Evolutionary conservation across 2,797 vertebrate species (phyloP), one percentile per base, ranked within the genome.

Genomic region (Poecilia gillii): DNA sequence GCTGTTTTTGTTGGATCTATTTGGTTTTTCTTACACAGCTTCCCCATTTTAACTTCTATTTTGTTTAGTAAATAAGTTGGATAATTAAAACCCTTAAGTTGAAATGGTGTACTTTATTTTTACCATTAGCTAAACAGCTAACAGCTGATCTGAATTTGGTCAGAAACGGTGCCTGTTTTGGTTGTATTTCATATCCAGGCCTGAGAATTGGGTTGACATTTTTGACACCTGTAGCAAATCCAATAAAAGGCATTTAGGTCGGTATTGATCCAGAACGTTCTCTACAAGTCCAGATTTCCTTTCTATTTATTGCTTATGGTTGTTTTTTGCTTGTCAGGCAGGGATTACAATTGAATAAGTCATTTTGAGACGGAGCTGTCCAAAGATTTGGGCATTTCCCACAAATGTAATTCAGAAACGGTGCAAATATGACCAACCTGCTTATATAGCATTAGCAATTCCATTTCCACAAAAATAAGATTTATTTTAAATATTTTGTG

Each of bases 191-290:
- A 18, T 55, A 76, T 85, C 75, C 78, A 49, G 11, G 2, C 46
- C 6, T 43, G 64, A 77, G 45, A 73, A 81, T 81, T 16, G 59
- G 36, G 76, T 79, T 84, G 78, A 89, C 78, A 64, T 76, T 82
- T 71, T 68, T 79, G 77, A 88, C 82, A 85, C 80, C 47, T 79
- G 53, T 39, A 46, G 14, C 51, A 18, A 16, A 86, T 77, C 80
- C 85, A 76, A 41, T 85, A 49, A 85, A 51, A 79, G 82, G 77
- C 70, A 80, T 81, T 89, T 86, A 49, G 81, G 77, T 77, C 20
- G 46, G 16, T 89, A 86, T 88, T 57, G 82, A 85, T 90, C 79
- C n/a, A 14, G 73, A 79, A 84, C 51, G 31, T 64, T 78, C 71
- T 59, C 28, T 2, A 31, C 25, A 39, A 14, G 0, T 78, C 77